Conservation (phyloP, 2,113 vertebrate species). For the Ammodytes dubius region DNA sequence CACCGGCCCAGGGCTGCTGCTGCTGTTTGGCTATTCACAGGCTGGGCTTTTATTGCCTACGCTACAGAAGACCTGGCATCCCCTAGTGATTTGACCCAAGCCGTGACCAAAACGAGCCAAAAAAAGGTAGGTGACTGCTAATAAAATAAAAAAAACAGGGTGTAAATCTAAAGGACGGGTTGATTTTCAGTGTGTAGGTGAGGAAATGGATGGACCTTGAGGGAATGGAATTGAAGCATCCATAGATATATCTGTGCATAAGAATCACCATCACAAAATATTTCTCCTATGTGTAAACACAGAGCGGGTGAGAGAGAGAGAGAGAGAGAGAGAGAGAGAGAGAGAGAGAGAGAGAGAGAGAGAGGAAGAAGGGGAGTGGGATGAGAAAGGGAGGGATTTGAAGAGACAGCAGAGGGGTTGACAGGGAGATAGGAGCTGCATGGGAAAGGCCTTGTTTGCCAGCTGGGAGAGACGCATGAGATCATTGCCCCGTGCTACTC, state of each 20-base stretch:
- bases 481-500: slow-evolving; percentile 75
- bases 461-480: slow-evolving; percentile 75
- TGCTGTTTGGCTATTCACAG: slow-evolving; percentile 22
- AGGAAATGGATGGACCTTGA: neutral
- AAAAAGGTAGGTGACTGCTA: slow-evolving; percentile 5
- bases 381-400: slow-evolving; percentile 47
- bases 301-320: slow-evolving; percentile 12
- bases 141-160: slow-evolving; percentile 56
- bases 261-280: slow-evolving; percentile 25
- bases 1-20: slow-evolving; percentile 32
- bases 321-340: neutral
- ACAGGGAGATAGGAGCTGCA: slow-evolving; percentile 62
- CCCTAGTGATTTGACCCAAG: slow-evolving; percentile 37
- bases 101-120: slow-evolving; percentile 5
- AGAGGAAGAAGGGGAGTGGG: slow-evolving; percentile 15
- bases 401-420: slow-evolving; percentile 41
- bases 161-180: slow-evolving; percentile 31
- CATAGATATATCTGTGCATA: slow-evolving; percentile 4
- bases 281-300: slow-evolving; percentile 43
- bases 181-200: slow-evolving; percentile 15
- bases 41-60: slow-evolving; percentile 44
- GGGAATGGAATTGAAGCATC: slow-evolving; percentile 20
- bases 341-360: neutral
- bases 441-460: slow-evolving; percentile 76
- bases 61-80: slow-evolving; percentile 61